Conservation (phyloP, 2,797 vertebrate species). For the Catamblyrhynchus diadema region DNA sequence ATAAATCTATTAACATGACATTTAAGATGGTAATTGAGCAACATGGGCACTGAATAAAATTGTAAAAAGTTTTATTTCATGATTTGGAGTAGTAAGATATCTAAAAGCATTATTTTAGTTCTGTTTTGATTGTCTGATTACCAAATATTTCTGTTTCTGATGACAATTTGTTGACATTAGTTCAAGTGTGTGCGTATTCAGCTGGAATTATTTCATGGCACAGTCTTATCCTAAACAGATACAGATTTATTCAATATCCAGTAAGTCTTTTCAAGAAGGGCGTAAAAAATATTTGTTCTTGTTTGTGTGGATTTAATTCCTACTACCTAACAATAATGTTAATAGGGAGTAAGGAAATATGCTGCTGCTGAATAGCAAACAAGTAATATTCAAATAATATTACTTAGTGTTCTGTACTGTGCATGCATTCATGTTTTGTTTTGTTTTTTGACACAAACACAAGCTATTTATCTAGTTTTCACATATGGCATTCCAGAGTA, state of each 20-base stretch:
- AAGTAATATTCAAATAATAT: not conserved
- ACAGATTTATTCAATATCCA: not conserved
- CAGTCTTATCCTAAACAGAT: not conserved
- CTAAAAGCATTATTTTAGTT: not conserved
- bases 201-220: not conserved
- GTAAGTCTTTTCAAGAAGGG: not conserved
- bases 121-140: not conserved
- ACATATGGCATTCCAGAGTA: slow-evolving; percentile 11
- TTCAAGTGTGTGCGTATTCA: not conserved
- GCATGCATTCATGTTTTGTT: slow-evolving; percentile 6
- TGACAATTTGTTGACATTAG: not conserved
- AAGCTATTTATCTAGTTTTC: not conserved
- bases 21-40: not conserved
- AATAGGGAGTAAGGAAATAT: not conserved
- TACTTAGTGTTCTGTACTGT: not conserved
- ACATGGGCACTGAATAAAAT: not conserved
- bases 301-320: not conserved
- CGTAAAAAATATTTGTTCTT: not conserved
- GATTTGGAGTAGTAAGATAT: not conserved
- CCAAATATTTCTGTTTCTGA: not conserved
- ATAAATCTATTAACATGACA: not conserved
- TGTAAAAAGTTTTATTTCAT: not conserved
- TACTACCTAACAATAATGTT: not conserved
- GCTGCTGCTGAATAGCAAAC: not conserved
- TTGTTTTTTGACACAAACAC: not conserved